Percentiles rank a stretch among this genome's conserved stretches.
Conservation (phyloP, 2,888 invertebrate genomes). For the Hirtodrosophila alboralis region DNA sequence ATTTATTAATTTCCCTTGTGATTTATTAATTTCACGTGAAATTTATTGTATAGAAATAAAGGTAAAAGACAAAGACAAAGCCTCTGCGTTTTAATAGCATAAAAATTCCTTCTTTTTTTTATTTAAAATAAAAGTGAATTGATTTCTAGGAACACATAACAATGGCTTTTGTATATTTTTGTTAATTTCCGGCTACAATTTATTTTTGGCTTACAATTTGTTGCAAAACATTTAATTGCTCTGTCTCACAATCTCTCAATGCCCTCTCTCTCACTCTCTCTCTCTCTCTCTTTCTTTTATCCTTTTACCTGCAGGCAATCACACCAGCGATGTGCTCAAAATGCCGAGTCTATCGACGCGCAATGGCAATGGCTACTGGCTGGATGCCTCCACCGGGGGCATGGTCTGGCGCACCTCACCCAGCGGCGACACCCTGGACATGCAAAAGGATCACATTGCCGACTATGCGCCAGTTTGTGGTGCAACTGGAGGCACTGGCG, state of each 20-base stretch:
- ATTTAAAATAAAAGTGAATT: background rate
- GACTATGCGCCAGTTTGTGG: conserved; percentile 84
- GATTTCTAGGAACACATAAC: conserved; percentile 38
- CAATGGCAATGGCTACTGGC: conserved; percentile 84
- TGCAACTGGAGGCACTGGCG: conserved; percentile 60
- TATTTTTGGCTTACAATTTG: conserved; percentile 72
- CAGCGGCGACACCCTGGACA: conserved; percentile 81
- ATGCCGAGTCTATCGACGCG: conserved; percentile 84
- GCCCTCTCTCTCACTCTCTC: conserved; percentile 1
- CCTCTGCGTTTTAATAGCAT: too few relatives aligned
- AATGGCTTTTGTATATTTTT: conserved; percentile 42
- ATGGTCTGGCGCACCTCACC: conserved; percentile 84
- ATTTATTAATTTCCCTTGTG: too few relatives aligned
- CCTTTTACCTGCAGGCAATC: conserved; percentile 79
- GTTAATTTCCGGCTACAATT: conserved; percentile 66
- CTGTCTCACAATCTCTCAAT: conserved; percentile 34
- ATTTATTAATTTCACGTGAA: too few relatives aligned
- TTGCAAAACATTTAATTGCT: conserved; percentile 79
- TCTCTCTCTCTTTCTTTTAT: conserved; percentile 1
- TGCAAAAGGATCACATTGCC: conserved; percentile 84
- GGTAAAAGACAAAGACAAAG: too few relatives aligned
- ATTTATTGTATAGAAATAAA: too few relatives aligned
- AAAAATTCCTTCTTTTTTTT: too few relatives aligned
- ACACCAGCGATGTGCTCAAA: conserved; percentile 84
- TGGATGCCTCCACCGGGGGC: conserved; percentile 83